Base-by-base conservation (phyloP, 37 sponge, comb jelly and placozoan species). In the Geodia barretti region DNA sequence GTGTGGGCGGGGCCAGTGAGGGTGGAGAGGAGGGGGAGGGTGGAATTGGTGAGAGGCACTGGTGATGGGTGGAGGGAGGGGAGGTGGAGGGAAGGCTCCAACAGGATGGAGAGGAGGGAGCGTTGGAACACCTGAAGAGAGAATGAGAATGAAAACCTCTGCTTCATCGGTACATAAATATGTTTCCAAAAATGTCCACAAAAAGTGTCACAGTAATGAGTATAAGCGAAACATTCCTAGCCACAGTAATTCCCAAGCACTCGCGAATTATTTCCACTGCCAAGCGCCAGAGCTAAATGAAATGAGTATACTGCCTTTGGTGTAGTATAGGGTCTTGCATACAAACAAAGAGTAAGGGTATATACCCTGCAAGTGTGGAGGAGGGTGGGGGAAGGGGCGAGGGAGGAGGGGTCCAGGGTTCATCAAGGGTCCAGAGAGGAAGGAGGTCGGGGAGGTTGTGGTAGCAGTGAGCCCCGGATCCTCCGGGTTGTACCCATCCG, bases 401-500 rank as follows among this genome's bases (percentile, higher is more conserved):
- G 37, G 75, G 4, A 71, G 62, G n/a, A 62, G 65, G 59, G 84
- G 77, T n/a, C 41, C 78, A 62, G 86, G 86, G 19, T 63, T 66
- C 36, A 41, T 41, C 17, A 72, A 29, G 37, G 79, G 86, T n/a
- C 25, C 60, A 19, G 75, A 59, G 59, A 83, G 62, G 47, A 76
- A 83, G 68, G 68, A 68, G 11, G 32, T 4, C 4, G 72, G 4
- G 1, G 77, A 25, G 4, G 80, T 31, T 47, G 54, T 47, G 39
- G 81, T 41, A 0, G 74, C 41, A 43, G 35, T 87, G 31, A 92
- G 71, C 21, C 77, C 80, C 17, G 95, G 95, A 21, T 94, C 87
- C 64, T 94, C 95, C 59, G 95, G 95, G 63, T 94, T 94, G 79
- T 94, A 94, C 26, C 85, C 90, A 59, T 88, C 89, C 24, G 78